Evolutionary conservation across 2,888 invertebrate species (phyloP), one percentile per base, ranked within the genome.

Genomic region (Tipula helvola): DNA sequence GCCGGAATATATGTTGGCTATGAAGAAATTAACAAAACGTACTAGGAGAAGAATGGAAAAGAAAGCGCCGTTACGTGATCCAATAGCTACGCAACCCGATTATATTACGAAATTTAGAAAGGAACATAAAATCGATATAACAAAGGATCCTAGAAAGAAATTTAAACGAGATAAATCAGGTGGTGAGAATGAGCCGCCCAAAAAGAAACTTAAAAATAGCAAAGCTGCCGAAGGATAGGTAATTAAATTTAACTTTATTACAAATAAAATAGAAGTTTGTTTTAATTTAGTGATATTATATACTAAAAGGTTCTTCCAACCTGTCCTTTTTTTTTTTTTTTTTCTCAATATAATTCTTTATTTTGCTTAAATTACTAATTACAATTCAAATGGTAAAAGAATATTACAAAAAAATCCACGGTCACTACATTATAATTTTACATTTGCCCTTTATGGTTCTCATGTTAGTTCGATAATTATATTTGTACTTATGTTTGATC

Each of bases 1-100:
- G 0, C 98, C 99, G 0, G 95, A 96, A 28, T 99, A 97, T 92
- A 97, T 98, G 95, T 91, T 98, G 88, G 92, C 93, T 87, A 92
- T 97, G 90, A 95, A 95, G 89, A 95, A 94, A 89, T 93, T 94
- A 86, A 93, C 93, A 86, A 94, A 95, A 88, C 94, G 93, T 86
- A 93, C 93, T 87, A 91, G 93, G 85, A 94, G 93, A 89, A 92
- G 92, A 88, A 90, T 95, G 12, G 92, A 93, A 88, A 93, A 91
- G 87, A 93, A 92, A 87, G 95, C 95, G 0, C 95, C 95, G 0
- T 91, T 92, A 86, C 92, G 96, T 10, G 95, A 95, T 86, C 92
- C 94, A 83, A 96, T 96, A 88, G 93, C 94, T 4, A 95, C 95
- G 2, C 18, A 71, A 28, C 71, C 71, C 1, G 71, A 71, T 1